Percentiles rank a stretch among this genome's conserved stretches.
Conservation (phyloP, 1,140 invertebrate genomes). For the Mesaphorura yosii region DNA sequence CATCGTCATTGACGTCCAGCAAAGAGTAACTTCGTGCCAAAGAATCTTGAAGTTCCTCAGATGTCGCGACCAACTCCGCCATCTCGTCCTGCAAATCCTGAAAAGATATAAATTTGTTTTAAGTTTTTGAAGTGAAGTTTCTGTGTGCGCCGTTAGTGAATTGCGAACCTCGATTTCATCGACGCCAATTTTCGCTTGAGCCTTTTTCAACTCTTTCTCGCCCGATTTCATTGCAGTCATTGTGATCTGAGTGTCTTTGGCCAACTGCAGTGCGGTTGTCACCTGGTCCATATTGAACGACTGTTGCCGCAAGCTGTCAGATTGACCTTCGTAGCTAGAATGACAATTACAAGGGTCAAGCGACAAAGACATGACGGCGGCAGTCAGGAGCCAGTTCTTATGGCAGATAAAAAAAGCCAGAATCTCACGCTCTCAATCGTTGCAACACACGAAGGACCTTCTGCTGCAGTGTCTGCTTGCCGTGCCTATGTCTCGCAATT, state of each 20-base stretch:
- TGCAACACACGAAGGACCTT: constrained; percentile 90
- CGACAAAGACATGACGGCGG: no score
- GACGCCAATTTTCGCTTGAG: constrained; percentile 97
- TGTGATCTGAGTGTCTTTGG: constrained; percentile 95
- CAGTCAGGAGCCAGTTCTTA: no score
- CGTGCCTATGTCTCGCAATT: constrained; percentile 97
- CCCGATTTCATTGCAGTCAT: constrained; percentile 97
- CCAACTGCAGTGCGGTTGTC: constrained; percentile 92
- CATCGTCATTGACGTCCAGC: constrained; percentile 96
- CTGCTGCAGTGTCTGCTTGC: constrained; percentile 87
- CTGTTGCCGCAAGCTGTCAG: constrained; percentile 83
- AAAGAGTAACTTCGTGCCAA: constrained; percentile 89
- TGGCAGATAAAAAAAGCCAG: background rate
- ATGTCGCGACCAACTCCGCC: constrained; percentile 94
- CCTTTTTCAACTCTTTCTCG: constrained; percentile 95
- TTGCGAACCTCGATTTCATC: constrained; percentile 94
- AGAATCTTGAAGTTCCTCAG: constrained; percentile 95
- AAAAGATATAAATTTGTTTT: no score
- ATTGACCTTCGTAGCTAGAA: constrained; percentile 77
- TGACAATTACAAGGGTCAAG: no score
- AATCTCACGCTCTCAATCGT: constrained; percentile 72
- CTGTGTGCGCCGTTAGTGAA: no score
- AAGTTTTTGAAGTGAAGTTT: background rate
- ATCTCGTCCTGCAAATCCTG: constrained; percentile 96
- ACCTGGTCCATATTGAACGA: constrained; percentile 99